Base-by-base conservation (phyloP, 2,888 invertebrate genomes). In the Apodemia duryi region DNA sequence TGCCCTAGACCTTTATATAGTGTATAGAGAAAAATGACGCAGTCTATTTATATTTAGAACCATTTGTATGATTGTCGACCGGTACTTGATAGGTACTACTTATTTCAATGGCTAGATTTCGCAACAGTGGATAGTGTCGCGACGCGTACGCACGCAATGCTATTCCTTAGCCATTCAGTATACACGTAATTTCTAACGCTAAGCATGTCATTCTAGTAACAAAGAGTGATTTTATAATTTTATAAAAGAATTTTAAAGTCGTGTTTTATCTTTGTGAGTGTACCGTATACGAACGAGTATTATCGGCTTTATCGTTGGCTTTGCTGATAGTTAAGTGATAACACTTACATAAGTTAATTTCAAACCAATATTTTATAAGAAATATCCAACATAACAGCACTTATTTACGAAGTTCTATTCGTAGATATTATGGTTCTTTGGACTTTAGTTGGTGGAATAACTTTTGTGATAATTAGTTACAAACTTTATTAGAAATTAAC, bases 401-500 rank as follows among this genome's bases (percentile, higher is more conserved):
- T 66, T 68, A 5, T 46, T 46, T 46, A 9, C 46, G 13, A 13
- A 46, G 4, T 46, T 46, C 46, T 6, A 46, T 4, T 46, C n/a
- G 46, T 6, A 46, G 46, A 46, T 46, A 46, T 46, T 28, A 72
- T 73, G 72, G 63, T 73, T 46, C 11, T 73, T 46, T 69, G 68
- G 68, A 57, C 70, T n/a, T 63, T 68, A 54, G 13, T 64, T 32
- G 11, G 46, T 38, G 63, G 67, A 28, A 43, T 73, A 46, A 68
- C 78, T 64, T 65, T 79, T 21, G 67, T 83, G 67, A 75, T 84
- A 69, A 67, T 83, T 65, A 63, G 74, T 65, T 73, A 84, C 64
- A 89, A 85, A 78, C 71, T 88, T 65, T 91, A 88, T 73, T 88
- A 88, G 72, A 91, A 90, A 77, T 70, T 91, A 62, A 85, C 88